Conservation (phyloP, 1,140 invertebrate genomes). For the Andricus grossulariae region DNA sequence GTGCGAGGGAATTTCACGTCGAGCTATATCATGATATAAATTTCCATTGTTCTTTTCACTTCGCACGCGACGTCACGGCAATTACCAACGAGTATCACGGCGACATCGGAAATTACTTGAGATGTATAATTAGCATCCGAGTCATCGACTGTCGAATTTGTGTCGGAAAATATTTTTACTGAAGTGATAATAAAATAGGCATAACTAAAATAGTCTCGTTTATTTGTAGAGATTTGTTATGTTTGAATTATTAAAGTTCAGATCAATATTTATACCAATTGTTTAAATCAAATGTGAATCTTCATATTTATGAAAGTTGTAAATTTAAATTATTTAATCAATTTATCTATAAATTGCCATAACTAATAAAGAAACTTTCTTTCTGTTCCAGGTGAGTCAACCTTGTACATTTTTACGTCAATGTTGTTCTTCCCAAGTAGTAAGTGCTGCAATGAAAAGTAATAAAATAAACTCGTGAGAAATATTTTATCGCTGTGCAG, state of each 20-base stretch:
- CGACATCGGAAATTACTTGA: background rate
- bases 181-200: too few species aligned
- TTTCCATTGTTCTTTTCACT: background rate
- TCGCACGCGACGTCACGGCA: conserved; percentile 59
- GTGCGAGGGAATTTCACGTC: conserved; percentile 52
- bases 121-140: background rate
- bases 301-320: too few species aligned
- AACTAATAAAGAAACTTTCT: background rate
- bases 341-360: background rate
- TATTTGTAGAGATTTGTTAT: too few species aligned
- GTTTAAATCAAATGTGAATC: too few species aligned
- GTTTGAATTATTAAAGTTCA: too few species aligned
- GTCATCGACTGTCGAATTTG: background rate
- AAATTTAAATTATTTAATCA: background rate
- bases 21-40: conserved; percentile 21
- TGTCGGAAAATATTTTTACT: too few species aligned
- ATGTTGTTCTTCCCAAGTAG: too few species aligned
- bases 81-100: conserved; percentile 55
- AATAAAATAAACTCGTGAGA: too few species aligned
- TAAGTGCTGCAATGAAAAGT: too few species aligned
- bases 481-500: too few species aligned
- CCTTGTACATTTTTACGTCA: background rate
- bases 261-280: too few species aligned
- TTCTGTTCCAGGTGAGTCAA: conserved; percentile 17
- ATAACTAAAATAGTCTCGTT: too few species aligned